These are phyloP conservation scores for Talpa occidentalis DNA, from an alignment of 2,113 vertebrate genomes.

Conservation along the genomic window DNA sequence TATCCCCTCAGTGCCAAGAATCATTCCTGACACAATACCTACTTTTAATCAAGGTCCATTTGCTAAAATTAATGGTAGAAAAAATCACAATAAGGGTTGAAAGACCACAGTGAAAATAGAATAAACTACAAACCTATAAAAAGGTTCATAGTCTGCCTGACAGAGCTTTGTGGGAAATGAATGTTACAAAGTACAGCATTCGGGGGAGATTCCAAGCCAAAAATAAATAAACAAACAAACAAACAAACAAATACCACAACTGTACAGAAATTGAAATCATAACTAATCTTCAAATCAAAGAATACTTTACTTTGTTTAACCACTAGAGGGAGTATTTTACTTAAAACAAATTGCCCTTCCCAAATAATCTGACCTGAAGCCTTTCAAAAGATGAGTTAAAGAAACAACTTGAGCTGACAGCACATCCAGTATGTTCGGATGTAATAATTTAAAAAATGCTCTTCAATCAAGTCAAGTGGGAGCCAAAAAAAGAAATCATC, in stretches of 20 bases:
- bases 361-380: background rate
- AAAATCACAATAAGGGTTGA: background rate
- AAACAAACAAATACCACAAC: background rate
- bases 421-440: background rate
- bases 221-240: background rate
- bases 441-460: background rate
- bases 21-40: background rate
- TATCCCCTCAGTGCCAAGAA: background rate
- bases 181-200: background rate
- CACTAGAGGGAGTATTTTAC: conserved; percentile 25
- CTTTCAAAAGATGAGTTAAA: background rate
- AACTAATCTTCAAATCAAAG: background rate
- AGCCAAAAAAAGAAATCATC: background rate
- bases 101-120: background rate
- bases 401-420: background rate
- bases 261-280: background rate
- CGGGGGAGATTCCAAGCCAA: background rate
- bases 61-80: background rate
- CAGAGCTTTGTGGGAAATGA: background rate
- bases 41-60: background rate
- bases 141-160: background rate
- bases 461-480: background rate
- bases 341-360: background rate
- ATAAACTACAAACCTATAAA: background rate
- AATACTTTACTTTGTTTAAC: background rate